Evolutionary conservation across 1,140 invertebrate genomes (phyloP), one percentile per base, ranked within the genome.

Genomic region (Drosophila parabipectinata): DNA sequence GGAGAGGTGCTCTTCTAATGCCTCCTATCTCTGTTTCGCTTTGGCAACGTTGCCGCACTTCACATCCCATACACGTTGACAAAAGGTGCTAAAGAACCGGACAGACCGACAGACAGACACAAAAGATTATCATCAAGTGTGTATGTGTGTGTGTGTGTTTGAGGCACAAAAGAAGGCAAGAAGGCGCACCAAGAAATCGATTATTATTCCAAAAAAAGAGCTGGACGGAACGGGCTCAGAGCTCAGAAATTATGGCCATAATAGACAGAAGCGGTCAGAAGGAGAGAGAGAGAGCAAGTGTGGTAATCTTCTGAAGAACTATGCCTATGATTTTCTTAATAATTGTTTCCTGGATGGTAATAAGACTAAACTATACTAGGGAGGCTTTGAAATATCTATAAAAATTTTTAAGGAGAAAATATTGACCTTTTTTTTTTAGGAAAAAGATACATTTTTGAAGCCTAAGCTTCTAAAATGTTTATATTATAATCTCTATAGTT

Each of bases 21-120:
- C 2, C 21, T 18, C 41, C 41, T 9, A 15, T 44, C 15, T 44
- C n/a, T 44, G 18, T 18, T 47, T 10, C 8, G 34, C 34, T 14
- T 34, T 7, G 12, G 66, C 78, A 57, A 24, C 58, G 82, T 87
- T 87, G 83, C 79, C 82, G 47, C 45, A 72, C 51, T 82, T 87
- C 82, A 62, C 14, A 37, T 37, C 21, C 21, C 21, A 44, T 32
- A 56, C 66, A 53, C 71, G 80, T 77, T 82, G 80, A 83, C 80
- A 85, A 82, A 85, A 85, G 82, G 82, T 87, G 79, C 82, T 75
- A 87, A 76, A 82, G 74, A 78, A 87, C 72, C 67, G 79, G 72
- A 76, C 72, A 60, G 74, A n/a, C 10, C 5, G 26, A 28, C 26
- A 3, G 32, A 37, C 34, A 37, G 10, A 79, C 68, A 73, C 57